Base-by-base conservation (phyloP, 2,113 vertebrate species). In the Microtus pennsylvanicus region DNA sequence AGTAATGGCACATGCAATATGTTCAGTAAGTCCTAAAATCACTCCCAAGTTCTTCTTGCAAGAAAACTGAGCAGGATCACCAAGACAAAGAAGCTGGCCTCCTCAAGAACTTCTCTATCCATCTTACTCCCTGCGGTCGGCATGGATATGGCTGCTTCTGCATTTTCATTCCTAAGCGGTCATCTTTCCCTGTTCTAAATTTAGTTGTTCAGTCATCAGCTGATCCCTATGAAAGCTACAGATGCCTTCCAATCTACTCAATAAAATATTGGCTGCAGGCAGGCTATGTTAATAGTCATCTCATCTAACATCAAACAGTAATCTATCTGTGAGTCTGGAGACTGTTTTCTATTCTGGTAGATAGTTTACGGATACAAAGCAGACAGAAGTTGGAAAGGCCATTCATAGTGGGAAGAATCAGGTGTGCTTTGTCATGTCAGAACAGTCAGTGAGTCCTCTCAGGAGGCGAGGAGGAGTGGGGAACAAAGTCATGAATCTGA, bases 401-500 rank as follows among this genome's bases (percentile, higher is more conserved):
- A 45, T 90, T 89, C 28, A 26, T 50, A 94, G 63, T 63, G 8
- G 61, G 58, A 91, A 88, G 10, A 90, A 1, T 77, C 10, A 30
- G n/a, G 72, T 70, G 13, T 1, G 69, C 10, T 69, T 16, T 87
- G 78, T 80, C n/a, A 85, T 28, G n/a, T 82, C 47, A 82, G 42
- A 30, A 81, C 65, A 75, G 21, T 86, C n/a, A 92, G 2, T 78
- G 52, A 67, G 17, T 69, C 74, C 63, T 63, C 91, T 61, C 58
- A 47, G 24, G n/a, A 3, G 50, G 12, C 16, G 9, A 14, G 26
- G 5, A 42, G 10, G 14, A 3, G 2, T 7, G 3, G 10, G n/a
- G 90, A 88, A 92, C 28, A 65, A 95, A 76, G 45, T 87, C 87
- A 89, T 16, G 35, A 89, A 86, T 55, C 50, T 92, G 21, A 78